Evolutionary conservation across 2,113 vertebrate genomes (phyloP).

Genomic region (Labrus mixtus): DNA sequence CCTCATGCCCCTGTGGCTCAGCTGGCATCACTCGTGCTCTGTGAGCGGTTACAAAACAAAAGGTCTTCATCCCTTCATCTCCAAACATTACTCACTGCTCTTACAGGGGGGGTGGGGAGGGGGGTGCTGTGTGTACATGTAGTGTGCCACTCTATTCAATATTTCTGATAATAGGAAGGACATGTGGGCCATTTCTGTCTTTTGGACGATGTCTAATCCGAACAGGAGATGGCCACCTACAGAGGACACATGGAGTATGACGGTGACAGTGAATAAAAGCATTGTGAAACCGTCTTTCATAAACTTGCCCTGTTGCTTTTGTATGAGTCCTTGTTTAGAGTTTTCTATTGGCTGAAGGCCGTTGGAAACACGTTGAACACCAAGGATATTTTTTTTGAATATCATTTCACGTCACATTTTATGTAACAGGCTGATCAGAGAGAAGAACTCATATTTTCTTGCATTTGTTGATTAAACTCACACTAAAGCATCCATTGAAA

Average conservation of each 20-base stretch:
- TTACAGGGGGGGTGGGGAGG: constrained; percentile 38
- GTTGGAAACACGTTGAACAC: background rate
- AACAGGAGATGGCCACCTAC: constrained; percentile 40
- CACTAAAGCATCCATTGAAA: background rate
- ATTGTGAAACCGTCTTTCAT: constrained; percentile 27
- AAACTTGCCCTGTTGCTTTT: background rate
- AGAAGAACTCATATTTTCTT: background rate
- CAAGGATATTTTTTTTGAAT: background rate
- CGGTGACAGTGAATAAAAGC: constrained; percentile 21
- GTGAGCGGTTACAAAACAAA: constrained; percentile 73
- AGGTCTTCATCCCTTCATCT: constrained; percentile 59
- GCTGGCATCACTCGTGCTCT: constrained; percentile 64
- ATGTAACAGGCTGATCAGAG: background rate
- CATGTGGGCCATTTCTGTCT: constrained; percentile 34
- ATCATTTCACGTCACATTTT: background rate
- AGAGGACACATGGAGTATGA: constrained; percentile 25
- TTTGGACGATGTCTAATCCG: constrained; percentile 13
- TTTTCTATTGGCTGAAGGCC: constrained; percentile 5
- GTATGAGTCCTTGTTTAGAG: constrained; percentile 1
- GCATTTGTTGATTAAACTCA: background rate
- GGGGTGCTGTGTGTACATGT: constrained; percentile 47
- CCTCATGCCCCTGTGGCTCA: constrained; percentile 55
- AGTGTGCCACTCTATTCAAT: constrained; percentile 31
- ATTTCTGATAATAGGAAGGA: constrained; percentile 51
- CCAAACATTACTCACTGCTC: constrained; percentile 60